Evolutionary conservation across 2,113 vertebrate species (phyloP), one percentile per base, ranked within the genome.

Genomic region (Sylvia atricapilla): DNA sequence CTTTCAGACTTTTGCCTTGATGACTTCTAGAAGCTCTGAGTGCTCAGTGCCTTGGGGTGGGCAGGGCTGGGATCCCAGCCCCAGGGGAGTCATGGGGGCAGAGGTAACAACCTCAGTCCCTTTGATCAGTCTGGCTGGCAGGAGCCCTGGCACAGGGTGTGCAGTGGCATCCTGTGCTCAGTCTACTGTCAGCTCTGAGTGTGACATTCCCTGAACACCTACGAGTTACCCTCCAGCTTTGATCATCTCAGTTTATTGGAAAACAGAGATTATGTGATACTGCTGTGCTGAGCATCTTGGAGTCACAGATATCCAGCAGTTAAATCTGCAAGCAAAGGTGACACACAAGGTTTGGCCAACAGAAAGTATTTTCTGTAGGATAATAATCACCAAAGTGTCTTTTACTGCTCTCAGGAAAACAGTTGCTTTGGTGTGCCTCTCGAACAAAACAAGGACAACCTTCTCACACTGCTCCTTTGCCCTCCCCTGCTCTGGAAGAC

Each of bases 101-200:
- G 76, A 82, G 82, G 69, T n/a, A 37, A 31, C 83, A 79, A 4
- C 74, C 68, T 22, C 5, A 16, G 73, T 13, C 22, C 60, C 90
- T 96, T 95, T 96, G 95, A 95, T 96, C 92, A 90, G 58, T 16
- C 41, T 49, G 70, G 63, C 66, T 87, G 85, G 69, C 66, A 64
- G 41, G 22, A 76, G 70, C 74, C 41, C 92, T 64, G 70, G 84
- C 90, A 94, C 62, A 15, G 58, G 69, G 16, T 0, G 3, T 75
- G 94, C 63, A 25, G 0, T 2, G 19, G 69, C 53, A 82, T 55
- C 49, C 37, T 30, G 49, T 18, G 62, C 30, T 87, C 87, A 60
- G 24, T 22, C 87, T 64, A 0, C 47, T 68, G 69, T 60, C 50
- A 44, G 49, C 82, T 88, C 60, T 13, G 59, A 76, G 23, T 19